Evolutionary conservation across 2,888 invertebrate species (phyloP).

Genomic region (Nephrocerus scutellatus): DNA sequence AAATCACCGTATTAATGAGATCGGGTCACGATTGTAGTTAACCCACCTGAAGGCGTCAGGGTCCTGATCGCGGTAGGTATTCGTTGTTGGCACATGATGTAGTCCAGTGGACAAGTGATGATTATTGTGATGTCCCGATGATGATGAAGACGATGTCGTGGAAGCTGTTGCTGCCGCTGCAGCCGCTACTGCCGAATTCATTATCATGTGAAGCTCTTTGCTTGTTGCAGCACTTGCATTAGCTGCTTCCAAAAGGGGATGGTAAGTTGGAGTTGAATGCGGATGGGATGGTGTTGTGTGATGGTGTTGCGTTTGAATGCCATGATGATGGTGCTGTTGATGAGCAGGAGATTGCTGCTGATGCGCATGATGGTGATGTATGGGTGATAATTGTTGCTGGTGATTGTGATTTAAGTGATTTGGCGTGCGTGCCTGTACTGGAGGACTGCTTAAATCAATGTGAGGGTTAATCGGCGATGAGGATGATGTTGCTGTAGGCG

Average conservation of each 20-base stretch:
- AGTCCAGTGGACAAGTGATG: no score
- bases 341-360: conserved; percentile 21
- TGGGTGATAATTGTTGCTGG: conserved; percentile 10
- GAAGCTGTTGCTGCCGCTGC: conserved; percentile 37
- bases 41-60: conserved; percentile 47
- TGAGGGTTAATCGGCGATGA: conserved; percentile 32
- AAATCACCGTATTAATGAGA: conserved; percentile 34
- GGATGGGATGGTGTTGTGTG: conserved; percentile 15
- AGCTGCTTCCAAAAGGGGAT: conserved; percentile 38
- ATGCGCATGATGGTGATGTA: conserved; percentile 19
- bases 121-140: conserved; percentile 26
- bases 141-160: conserved; percentile 24
- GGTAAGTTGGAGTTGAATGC: conserved; percentile 31
- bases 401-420: conserved; percentile 21
- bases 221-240: conserved; percentile 39
- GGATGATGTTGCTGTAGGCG: conserved; percentile 31
- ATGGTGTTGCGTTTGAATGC: conserved; percentile 15
- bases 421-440: conserved; percentile 31
- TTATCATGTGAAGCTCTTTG: conserved; percentile 42
- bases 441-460: conserved; percentile 40
- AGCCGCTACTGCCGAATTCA: conserved; percentile 42
- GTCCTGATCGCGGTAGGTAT: conserved; percentile 38
- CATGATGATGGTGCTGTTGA: conserved; percentile 15
- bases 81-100: no score
- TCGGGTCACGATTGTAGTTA: conserved; percentile 30